These are phyloP conservation scores for Scrobipalpa atriplicella DNA, from an alignment of 2,888 invertebrate species.

Conservation along the genomic window DNA sequence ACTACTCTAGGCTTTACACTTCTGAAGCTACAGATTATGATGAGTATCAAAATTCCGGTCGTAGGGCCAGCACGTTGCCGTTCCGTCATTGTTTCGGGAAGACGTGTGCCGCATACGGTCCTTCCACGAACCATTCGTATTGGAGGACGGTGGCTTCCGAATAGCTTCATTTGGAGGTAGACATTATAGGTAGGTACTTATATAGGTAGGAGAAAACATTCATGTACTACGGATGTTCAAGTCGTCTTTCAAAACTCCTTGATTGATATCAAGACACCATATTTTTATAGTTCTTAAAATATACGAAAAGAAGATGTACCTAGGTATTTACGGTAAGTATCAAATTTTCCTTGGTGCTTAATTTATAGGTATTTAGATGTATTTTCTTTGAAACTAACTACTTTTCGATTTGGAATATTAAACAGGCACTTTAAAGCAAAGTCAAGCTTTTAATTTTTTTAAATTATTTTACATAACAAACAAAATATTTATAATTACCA, in stretches of 20 bases:
- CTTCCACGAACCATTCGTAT: slow-evolving; percentile 39
- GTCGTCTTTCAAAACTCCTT: too few relatives aligned
- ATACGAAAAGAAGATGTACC: too few relatives aligned
- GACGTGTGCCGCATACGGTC: slow-evolving; percentile 47
- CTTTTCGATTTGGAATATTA: too few relatives aligned
- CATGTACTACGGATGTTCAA: neutral
- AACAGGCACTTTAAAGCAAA: too few relatives aligned
- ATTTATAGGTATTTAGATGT: too few relatives aligned
- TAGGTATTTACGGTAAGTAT: too few relatives aligned
- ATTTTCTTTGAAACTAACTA: too few relatives aligned
- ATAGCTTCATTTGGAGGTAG: slow-evolving; percentile 27
- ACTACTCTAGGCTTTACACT: too few relatives aligned
- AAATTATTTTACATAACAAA: neutral
- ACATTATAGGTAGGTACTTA: neutral
- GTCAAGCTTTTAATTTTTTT: neutral
- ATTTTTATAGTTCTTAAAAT: too few relatives aligned
- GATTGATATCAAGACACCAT: too few relatives aligned
- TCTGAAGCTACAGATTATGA: neutral
- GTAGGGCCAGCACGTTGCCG: slow-evolving; percentile 32
- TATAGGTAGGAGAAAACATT: neutral
- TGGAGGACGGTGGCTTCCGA: slow-evolving; percentile 27
- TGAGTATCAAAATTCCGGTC: slow-evolving; percentile 27
- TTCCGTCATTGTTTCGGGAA: slow-evolving; percentile 45
- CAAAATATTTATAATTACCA: neutral
- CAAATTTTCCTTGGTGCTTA: too few relatives aligned